phyloP scores from a whole-genome alignment of 2,888 invertebrate genomes.

The Crossocerus cetratus region DNA sequence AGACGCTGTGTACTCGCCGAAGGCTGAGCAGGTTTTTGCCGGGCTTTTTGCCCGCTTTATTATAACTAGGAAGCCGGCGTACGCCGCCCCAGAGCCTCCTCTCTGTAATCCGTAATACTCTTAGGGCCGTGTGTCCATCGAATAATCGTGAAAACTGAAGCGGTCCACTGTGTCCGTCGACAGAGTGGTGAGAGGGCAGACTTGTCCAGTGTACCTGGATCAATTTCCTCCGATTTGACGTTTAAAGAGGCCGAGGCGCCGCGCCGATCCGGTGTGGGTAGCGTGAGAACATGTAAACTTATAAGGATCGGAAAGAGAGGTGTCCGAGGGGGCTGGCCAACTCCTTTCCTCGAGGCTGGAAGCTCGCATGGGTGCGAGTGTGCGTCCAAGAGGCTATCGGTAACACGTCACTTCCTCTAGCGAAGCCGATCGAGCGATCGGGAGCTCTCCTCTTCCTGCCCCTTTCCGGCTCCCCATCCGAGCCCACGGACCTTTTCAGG shows the following conservation, averaged over 20 bases:
- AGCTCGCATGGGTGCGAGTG: constrained; percentile 38
- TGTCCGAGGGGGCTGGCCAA: constrained; percentile 37
- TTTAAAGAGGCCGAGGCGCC: too few species aligned
- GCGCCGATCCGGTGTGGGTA: constrained; percentile 58
- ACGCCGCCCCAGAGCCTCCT: constrained; percentile 52
- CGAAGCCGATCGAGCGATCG: neutral
- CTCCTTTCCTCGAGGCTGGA: constrained; percentile 57
- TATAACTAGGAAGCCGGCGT: constrained; percentile 70
- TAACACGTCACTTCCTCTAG: constrained; percentile 40
- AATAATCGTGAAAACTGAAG: too few species aligned
- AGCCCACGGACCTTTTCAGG: neutral
- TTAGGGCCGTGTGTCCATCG: too few species aligned
- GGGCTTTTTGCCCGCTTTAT: constrained; percentile 64
- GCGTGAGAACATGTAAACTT: constrained; percentile 70
- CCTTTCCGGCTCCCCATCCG: constrained; percentile 7
- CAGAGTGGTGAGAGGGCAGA: too few species aligned
- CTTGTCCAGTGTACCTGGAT: too few species aligned
- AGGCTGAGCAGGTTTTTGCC: constrained; percentile 75
- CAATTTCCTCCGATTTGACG: too few species aligned
- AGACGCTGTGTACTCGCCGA: constrained; percentile 62
- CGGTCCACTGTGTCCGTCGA: too few species aligned
- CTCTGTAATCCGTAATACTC: constrained; percentile 27
- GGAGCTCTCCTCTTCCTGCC: constrained; percentile 14
- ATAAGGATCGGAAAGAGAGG: constrained; percentile 48
- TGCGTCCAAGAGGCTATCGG: constrained; percentile 45